Base-by-base conservation (phyloP, 1,140 invertebrate genomes). In the Hyphantria cunea region DNA sequence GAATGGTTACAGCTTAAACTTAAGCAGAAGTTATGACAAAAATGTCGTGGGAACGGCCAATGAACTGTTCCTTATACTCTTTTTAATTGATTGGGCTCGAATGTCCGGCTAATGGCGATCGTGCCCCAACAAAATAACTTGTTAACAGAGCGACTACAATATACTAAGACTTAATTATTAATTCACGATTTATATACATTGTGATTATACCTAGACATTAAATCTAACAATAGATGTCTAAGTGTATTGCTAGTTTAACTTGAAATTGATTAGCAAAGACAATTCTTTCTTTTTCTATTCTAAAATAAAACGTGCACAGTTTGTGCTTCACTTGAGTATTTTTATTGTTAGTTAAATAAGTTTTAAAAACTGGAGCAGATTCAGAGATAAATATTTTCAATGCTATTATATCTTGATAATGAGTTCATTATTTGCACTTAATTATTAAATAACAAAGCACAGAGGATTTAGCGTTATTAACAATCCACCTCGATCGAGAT, bases 11-110 rank as follows among this genome's bases (percentile, higher is more conserved):
- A 68, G 65, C 56, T 66, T 68, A 66, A 66, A 70, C 59, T 69
- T 72, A 67, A 76, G 72, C 76, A 78, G 78, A 68, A 82, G 85
- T 76, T 86, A 84, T 84, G 80, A 80, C 68, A 81, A 84, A 80
- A 80, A 84, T 84, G 73, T 60, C 54, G 74, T 76, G 79, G 74
- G 78, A 84, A 77, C 73, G 68, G 68, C 53, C 73, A 59, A 60
- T 69, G 72, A 74, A 69, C 70, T 68, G 37, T 61, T 34, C 37
- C 45, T 45, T 65, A 68, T 62, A 68, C 59, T 53, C 14, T 63
- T 74, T 70, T 76, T 78, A 80, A 80, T 80, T 78, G 72, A 80
- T 74, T 66, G 60, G 56, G 52, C 61, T 68, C 44, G 32, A 60
- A 70, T 55, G 70, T 45, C 64, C 34, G 54, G 59, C 56, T 70